Evolutionary conservation across 2,113 vertebrate genomes (phyloP), one percentile per base, ranked within the genome.

Genomic region (Ardeotis arabs): DNA sequence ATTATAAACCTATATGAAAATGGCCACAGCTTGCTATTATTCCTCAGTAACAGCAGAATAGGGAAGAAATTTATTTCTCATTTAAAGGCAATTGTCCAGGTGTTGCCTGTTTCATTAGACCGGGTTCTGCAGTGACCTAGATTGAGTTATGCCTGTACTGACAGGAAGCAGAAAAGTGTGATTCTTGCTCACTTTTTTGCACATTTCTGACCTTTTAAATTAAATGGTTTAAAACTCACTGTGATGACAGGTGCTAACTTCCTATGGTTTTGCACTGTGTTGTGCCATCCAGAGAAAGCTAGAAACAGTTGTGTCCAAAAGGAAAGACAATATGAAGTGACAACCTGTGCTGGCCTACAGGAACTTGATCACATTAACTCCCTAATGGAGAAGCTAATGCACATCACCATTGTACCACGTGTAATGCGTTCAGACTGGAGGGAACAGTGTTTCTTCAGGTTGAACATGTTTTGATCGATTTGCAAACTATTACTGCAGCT

Each of bases 261-360:
- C 39, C 52, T 84, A 70, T 4, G 9, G 67, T 66, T 80, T 69
- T 75, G 20, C 49, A 10, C 33, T 64, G 39, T 62, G 24, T 25
- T 85, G 15, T 70, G 84, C 79, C 82, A 87, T 60, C 82, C 50
- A 31, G 87, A 87, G 70, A 59, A 74, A 91, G 80, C 14, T 16
- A 27, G n/a, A 41, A 94, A 35, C 41, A 39, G 14, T 78, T 64
- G 22, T 47, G 73, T 77, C 63, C 47, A 64, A 58, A 87, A 27
- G 41, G 84, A 55, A 70, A 68, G 76, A 13, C 55, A 49, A 85
- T 55, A 44, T 12, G 63, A 96, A 93, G 87, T 90, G 94, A 84
- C 84, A 96, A 58, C 45, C 63, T 75, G 41, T 56, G 20, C 12
- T 90, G 80, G 68, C 89, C 81, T 95, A 80, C 67, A 92, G 93